Percentiles rank a stretch among this genome's conserved stretches.
Conservation (phyloP, 2,888 invertebrate genomes). For the Bombylius discolor region DNA sequence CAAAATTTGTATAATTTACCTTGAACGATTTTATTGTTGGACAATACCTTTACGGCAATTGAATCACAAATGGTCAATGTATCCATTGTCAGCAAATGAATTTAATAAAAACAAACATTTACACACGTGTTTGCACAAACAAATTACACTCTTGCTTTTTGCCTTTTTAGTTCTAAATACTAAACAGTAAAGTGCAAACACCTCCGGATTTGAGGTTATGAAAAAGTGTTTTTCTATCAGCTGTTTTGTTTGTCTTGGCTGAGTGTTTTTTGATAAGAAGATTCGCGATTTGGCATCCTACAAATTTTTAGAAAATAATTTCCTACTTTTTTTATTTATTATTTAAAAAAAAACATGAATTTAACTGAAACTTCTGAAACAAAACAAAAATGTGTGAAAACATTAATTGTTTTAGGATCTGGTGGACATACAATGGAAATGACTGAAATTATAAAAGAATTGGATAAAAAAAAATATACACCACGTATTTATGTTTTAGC, state of each 20-base stretch:
- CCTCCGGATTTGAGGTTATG: too few species aligned
- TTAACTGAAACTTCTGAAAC: not conserved
- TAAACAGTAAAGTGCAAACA: too few species aligned
- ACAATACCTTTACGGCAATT: not conserved
- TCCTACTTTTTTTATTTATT: too few species aligned
- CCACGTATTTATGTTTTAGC: constrained; percentile 72
- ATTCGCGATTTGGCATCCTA: too few species aligned
- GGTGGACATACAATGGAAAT: constrained; percentile 85
- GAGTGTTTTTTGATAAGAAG: too few species aligned
- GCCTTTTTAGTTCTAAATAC: too few species aligned
- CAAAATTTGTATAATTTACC: not conserved
- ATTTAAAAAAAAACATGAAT: not conserved
- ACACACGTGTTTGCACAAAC: too few species aligned
- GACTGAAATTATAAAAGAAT: constrained; percentile 51
- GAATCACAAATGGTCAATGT: not conserved
- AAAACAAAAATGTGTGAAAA: constrained; percentile 6
- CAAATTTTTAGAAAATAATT: too few species aligned
- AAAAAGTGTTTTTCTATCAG: too few species aligned
- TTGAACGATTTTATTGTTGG: not conserved
- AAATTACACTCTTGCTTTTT: too few species aligned
- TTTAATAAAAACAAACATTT: too few species aligned
- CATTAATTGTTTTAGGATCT: constrained; percentile 31
- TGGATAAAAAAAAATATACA: constrained; percentile 50
- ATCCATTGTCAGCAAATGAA: not conserved
- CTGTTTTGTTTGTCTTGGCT: too few species aligned